These are phyloP conservation scores for Ailuropoda melanoleuca DNA, from an alignment of 2,113 vertebrate genomes.

Conservation along the genomic window DNA sequence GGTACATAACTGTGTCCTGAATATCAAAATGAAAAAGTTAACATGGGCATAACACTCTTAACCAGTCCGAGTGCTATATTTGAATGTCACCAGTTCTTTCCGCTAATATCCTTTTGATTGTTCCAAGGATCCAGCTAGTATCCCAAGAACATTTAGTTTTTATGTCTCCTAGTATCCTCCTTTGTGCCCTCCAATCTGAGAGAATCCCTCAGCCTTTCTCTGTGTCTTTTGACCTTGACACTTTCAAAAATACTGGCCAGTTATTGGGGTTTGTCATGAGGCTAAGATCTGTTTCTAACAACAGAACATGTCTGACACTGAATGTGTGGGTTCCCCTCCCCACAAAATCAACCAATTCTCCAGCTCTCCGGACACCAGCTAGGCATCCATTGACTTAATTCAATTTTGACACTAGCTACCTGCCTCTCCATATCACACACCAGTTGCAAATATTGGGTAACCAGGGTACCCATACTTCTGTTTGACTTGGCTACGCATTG, in stretches of 20 bases:
- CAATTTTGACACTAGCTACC: not conserved
- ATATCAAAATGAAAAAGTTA: not conserved
- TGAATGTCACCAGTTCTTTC: not conserved
- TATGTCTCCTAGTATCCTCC: not conserved
- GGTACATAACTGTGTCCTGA: not conserved
- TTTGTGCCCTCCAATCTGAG: not conserved
- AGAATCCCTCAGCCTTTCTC: not conserved
- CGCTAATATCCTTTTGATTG: not conserved
- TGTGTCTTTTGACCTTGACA: not conserved
- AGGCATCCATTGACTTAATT: not conserved
- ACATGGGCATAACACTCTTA: not conserved
- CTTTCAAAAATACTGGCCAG: not conserved
- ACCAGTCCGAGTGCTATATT: not conserved
- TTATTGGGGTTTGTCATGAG: not conserved
- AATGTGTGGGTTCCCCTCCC: not conserved
- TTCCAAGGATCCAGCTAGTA: not conserved
- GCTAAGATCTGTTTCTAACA: not conserved
- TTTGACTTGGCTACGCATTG: not conserved
- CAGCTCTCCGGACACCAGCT: not conserved
- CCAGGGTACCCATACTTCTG: not conserved
- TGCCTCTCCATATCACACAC: no score
- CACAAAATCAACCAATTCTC: not conserved
- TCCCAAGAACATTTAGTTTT: not conserved
- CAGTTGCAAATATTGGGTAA: not conserved
- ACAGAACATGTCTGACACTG: not conserved